These are phyloP conservation scores for Excalfactoria chinensis DNA, from an alignment of 2,113 vertebrate species.

Conservation along the genomic window DNA sequence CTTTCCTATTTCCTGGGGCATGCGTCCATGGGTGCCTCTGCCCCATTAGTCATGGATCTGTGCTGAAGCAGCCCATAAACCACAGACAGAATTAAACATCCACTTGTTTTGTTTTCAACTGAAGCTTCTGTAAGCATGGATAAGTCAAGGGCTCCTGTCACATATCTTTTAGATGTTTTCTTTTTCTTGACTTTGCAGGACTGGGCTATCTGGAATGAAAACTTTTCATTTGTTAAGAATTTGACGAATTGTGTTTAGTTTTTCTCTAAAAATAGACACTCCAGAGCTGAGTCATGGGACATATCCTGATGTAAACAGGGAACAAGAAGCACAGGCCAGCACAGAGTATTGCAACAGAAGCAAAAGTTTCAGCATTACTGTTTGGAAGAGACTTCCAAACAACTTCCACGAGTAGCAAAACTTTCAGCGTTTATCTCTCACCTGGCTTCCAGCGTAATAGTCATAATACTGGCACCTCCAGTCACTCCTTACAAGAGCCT, in stretches of 20 bases:
- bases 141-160: background rate
- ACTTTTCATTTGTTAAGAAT: background rate
- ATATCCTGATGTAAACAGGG: background rate
- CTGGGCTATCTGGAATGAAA: background rate
- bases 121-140: background rate
- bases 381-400: background rate
- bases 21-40: no score
- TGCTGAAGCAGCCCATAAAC: no score
- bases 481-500: background rate
- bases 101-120: background rate
- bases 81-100: background rate
- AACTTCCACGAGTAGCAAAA: background rate
- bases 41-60: no score
- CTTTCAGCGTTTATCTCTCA: background rate
- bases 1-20: no score
- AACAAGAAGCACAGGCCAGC: background rate
- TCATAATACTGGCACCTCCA: background rate
- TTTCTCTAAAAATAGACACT: slow-evolving; percentile 15
- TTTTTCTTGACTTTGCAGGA: background rate
- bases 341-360: background rate
- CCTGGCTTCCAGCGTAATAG: background rate
- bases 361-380: background rate
- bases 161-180: background rate
- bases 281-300: background rate
- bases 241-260: background rate